These are phyloP conservation scores for Patella caerulea DNA, from an alignment of 2,888 invertebrate species.

Conservation along the genomic window DNA sequence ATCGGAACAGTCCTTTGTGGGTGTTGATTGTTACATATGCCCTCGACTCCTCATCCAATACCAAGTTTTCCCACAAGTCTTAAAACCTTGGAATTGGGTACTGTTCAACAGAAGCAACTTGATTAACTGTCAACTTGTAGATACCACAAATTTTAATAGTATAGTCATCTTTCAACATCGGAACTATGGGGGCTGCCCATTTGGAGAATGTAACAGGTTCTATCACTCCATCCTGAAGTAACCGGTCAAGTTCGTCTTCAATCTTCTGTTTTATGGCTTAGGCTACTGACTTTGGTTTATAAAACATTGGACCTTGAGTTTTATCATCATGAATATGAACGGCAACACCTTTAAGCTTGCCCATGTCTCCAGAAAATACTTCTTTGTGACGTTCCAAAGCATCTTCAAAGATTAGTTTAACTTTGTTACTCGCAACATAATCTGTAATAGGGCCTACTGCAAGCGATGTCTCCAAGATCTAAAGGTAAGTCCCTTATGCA, in stretches of 20 bases:
- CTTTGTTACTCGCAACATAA: not conserved
- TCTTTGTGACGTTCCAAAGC: not conserved
- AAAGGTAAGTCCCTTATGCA: not conserved
- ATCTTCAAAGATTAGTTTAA: not conserved
- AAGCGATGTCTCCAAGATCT: not conserved
- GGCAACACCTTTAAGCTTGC: not conserved
- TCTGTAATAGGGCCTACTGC: not conserved
- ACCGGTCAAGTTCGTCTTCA: slow-evolving; percentile 1
- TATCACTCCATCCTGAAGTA: not conserved
- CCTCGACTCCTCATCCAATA: slow-evolving; percentile 17
- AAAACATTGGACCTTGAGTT: not conserved
- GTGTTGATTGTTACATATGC: slow-evolving; percentile 15
- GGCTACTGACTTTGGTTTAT: not conserved
- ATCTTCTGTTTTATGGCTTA: slow-evolving; percentile 1
- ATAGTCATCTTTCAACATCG: not conserved
- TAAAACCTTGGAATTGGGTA: not conserved
- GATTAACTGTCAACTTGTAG: slow-evolving; percentile 1
- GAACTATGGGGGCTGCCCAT: not conserved
- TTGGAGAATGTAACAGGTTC: slow-evolving; percentile 4
- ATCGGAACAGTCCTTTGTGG: slow-evolving; percentile 19
- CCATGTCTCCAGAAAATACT: not conserved
- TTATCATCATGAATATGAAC: not conserved
- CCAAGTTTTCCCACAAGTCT: slow-evolving; percentile 14
- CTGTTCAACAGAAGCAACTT: not conserved
- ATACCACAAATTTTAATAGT: not conserved